These are phyloP conservation scores for Melanocharis versteri DNA, from an alignment of 2,113 vertebrate species.

Conservation along the genomic window DNA sequence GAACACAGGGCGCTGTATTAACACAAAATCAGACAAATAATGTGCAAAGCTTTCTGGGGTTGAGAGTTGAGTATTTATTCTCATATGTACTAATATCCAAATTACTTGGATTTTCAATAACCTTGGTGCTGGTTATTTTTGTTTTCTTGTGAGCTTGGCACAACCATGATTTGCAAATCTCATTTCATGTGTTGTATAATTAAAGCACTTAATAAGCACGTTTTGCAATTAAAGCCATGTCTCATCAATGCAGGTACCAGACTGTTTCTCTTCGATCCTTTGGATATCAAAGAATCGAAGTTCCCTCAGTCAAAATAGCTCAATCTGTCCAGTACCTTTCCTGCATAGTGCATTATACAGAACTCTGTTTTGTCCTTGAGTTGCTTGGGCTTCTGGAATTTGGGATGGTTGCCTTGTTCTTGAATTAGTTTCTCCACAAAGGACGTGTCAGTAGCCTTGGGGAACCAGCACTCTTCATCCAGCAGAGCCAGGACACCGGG, in stretches of 20 bases:
- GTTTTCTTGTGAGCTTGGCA: not conserved
- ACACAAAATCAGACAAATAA: not conserved
- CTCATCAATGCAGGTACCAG: not conserved
- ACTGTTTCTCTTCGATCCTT: not conserved
- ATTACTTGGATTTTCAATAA: not conserved
- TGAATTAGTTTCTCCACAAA: conserved; percentile 92
- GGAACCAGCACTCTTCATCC: conserved; percentile 99
- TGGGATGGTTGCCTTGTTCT: conserved; percentile 88
- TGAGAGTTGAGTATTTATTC: not conserved
- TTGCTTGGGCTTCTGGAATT: conserved; percentile 94
- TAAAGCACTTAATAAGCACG: not conserved
- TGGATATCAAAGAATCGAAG: not conserved
- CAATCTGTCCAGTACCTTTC: conserved; percentile 77
- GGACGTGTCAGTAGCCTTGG: conserved; percentile 94
- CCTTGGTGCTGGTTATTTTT: not conserved
- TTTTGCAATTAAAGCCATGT: not conserved
- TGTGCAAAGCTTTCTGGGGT: not conserved
- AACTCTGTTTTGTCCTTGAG: conserved; percentile 98
- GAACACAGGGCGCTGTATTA: not conserved
- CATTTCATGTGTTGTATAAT: not conserved
- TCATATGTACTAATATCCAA: not conserved
- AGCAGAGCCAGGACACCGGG: conserved; percentile 93
- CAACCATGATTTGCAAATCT: not conserved
- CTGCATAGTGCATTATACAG: conserved; percentile 93
- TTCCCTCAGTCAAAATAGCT: not conserved